Evolutionary conservation across 1,140 invertebrate genomes (phyloP).

Genomic region (Tribolium castaneum): DNA sequence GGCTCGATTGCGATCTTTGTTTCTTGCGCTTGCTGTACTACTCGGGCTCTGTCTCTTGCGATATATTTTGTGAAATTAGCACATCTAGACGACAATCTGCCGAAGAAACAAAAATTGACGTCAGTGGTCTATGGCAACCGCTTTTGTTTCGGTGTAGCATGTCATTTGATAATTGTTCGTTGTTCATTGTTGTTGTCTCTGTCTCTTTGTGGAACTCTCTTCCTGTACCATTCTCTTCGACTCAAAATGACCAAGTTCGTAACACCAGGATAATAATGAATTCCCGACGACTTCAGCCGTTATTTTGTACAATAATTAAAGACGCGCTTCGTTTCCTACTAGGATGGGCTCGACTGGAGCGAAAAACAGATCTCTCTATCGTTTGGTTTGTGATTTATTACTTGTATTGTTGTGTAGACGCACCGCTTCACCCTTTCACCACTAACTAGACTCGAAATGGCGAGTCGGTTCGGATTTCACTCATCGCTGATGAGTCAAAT

Average conservation of each 20-base stretch:
- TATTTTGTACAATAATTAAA: not conserved
- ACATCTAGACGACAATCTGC: slow-evolving; percentile 32
- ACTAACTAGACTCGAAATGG: not conserved
- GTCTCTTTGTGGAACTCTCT: slow-evolving; percentile 50
- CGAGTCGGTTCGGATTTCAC: not conserved
- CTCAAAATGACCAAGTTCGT: slow-evolving; percentile 45
- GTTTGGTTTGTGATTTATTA: slow-evolving; percentile 27
- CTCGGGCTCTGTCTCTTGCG: not conserved
- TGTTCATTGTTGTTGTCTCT: slow-evolving; percentile 60
- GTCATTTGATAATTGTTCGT: slow-evolving; percentile 57
- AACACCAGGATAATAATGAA: slow-evolving; percentile 49
- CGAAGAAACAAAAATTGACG: not conserved
- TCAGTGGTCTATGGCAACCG: slow-evolving; percentile 27
- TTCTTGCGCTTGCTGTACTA: slow-evolving; percentile 14
- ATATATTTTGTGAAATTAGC: slow-evolving; percentile 28
- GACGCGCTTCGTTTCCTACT: slow-evolving; percentile 27
- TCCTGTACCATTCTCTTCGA: slow-evolving; percentile 38
- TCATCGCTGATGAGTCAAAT: not conserved
- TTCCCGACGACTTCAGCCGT: slow-evolving; percentile 21
- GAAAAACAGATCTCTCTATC: not conserved
- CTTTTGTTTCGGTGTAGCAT: slow-evolving; percentile 55
- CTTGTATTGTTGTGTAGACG: not conserved
- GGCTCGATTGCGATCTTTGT: not conserved
- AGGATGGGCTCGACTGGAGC: slow-evolving; percentile 20
- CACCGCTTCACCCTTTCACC: slow-evolving; percentile 39